These are phyloP conservation scores for Myathropa florea DNA, from an alignment of 2,888 invertebrate species.

Conservation along the genomic window DNA sequence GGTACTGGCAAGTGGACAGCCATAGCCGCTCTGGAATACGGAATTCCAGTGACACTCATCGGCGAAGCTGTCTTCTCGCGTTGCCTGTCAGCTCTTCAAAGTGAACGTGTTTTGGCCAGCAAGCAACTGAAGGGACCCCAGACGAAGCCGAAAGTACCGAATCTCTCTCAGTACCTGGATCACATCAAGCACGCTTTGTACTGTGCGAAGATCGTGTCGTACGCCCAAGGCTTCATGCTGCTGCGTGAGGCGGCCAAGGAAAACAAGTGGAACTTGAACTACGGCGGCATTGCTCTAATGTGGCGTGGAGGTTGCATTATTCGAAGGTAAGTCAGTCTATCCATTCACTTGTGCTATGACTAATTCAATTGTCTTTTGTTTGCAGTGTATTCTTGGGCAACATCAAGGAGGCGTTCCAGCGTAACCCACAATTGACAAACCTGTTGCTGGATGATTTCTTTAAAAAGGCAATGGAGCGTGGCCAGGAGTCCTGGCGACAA, in stretches of 20 bases:
- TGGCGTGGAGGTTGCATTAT: conserved; percentile 99
- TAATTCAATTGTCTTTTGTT: conserved; percentile 44
- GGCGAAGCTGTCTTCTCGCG: conserved; percentile 99
- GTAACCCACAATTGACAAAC: conserved; percentile 92
- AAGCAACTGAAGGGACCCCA: conserved; percentile 87
- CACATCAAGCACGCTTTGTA: conserved; percentile 95
- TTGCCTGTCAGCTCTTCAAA: conserved; percentile 95
- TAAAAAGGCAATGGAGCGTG: conserved; percentile 88
- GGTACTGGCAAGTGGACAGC: conserved; percentile 99
- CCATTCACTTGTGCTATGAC: conserved; percentile 73
- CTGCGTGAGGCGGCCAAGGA: conserved; percentile 94
- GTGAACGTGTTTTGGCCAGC: conserved; percentile 93
- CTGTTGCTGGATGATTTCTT: conserved; percentile 97
- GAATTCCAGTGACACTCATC: conserved; percentile 98
- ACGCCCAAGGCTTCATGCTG: conserved; percentile 99
- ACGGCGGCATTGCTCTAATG: conserved; percentile 99
- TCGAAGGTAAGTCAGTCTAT: conserved; percentile 84
- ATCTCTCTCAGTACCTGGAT: conserved; percentile 90
- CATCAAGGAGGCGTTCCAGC: conserved; percentile 95
- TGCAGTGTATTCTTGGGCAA: conserved; percentile 91
- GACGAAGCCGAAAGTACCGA: conserved; percentile 84
- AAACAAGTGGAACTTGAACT: conserved; percentile 96
- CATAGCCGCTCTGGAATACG: conserved; percentile 96
- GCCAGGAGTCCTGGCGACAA: conserved; percentile 92
- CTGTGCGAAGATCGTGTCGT: conserved; percentile 98